phyloP scores from a whole-genome alignment of 2,888 invertebrate species.

The Drosophila sordidula region DNA sequence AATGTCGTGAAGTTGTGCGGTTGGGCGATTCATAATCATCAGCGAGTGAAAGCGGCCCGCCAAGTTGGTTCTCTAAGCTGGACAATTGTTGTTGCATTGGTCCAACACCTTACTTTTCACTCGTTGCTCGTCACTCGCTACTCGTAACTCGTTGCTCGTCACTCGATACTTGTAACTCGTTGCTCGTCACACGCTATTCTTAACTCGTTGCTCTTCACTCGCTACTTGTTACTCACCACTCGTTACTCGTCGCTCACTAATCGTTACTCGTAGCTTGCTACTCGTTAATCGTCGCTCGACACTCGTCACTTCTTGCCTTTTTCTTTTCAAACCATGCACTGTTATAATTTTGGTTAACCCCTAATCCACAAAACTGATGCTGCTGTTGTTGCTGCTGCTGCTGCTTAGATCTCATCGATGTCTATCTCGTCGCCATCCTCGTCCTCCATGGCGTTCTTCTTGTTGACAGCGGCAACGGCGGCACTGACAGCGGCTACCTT shows the following conservation, averaged over 20 bases:
- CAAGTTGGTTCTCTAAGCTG: neutral
- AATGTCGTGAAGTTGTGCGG: constrained; percentile 21
- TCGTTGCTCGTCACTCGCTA: neutral
- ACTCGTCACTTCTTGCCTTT: constrained; percentile 1
- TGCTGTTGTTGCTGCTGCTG: neutral
- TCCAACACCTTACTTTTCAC: neutral
- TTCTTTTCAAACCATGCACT: constrained; percentile 5
- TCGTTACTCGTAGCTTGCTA: neutral
- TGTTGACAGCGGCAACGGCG: constrained; percentile 79
- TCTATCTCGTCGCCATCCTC: constrained; percentile 94
- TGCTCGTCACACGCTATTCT: neutral
- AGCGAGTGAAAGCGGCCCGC: neutral
- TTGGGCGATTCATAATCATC: constrained; percentile 22
- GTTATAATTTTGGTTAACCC: constrained; percentile 10
- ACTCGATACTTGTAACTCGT: neutral
- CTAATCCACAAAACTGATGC: constrained; percentile 16
- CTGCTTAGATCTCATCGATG: constrained; percentile 94
- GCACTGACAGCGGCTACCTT: constrained; percentile 87
- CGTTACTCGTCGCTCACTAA: neutral
- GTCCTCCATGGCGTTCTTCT: constrained; percentile 87
- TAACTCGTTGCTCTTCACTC: neutral
- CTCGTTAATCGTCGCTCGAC: neutral
- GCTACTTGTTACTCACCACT: neutral
- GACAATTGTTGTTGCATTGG: constrained; percentile 1
- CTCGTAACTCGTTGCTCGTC: no score